Base-by-base conservation (phyloP, 37 sponge, comb jelly and placozoan genomes). In the Tethya wilhelma region DNA sequence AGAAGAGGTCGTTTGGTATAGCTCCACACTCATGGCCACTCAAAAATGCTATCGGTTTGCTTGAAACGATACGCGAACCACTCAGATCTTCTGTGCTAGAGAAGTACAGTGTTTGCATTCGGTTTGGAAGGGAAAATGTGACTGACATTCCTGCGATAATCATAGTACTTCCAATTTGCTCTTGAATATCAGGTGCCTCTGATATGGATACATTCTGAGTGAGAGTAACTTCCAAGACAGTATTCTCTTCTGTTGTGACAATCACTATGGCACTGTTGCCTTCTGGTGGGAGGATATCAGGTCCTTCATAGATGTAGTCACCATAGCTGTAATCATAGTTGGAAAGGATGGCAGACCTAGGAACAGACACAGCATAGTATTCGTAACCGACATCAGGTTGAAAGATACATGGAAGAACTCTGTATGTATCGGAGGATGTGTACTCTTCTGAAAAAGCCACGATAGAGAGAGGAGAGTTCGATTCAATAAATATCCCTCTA, bases 341-440 rank as follows among this genome's bases (percentile, higher is more conserved):
- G 9, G 40, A 39, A 22, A 34, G 59, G 40, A 75, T 36, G 34
- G 34, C 3, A 22, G 42, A 26, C 19, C 5, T 2, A 2, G 69
- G 78, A 4, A 76, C 77, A 38, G 87, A 87, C 26, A 87, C 81
- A 64, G 82, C 87, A 74, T 87, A 87, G 45, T 87, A 87, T 26
- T 74, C 70, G 57, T 87, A 87, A 22, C 36, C 37, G 29, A n/a
- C n/a, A 19, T 59, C 68, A 53, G 81, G 82, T 17, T 68, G 46
- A n/a, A 57, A 31, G 22, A 69, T 60, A 73, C 58, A 73, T 30
- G 87, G 81, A 22, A 80, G 57, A 2, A 67, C 82, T 44, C 38
- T 73, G 67, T 39, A 87, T 4, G 64, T 31, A 53, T 80, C 87
- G 22, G 59, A 43, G 2, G 77, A 75, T 2, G 44, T 44, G 37